These are phyloP conservation scores for Lycaena phlaeas DNA, from an alignment of 2,888 invertebrate genomes.

Conservation along the genomic window DNA sequence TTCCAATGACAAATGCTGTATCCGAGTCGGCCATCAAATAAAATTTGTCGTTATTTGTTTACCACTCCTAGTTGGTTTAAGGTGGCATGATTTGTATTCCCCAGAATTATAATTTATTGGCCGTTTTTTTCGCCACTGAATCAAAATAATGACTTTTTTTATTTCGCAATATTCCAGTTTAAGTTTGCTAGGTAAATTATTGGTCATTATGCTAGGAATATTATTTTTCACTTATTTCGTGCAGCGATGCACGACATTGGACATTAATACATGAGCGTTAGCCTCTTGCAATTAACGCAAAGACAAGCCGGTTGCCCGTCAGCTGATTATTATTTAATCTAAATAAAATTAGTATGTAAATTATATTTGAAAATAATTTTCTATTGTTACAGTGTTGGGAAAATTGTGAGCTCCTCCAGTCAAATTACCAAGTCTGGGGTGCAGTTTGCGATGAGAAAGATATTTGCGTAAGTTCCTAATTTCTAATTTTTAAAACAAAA, in stretches of 20 bases:
- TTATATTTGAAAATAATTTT: slow-evolving; percentile 12
- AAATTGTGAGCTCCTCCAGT: slow-evolving; percentile 81
- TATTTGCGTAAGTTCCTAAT: slow-evolving; percentile 77
- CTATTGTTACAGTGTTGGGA: slow-evolving; percentile 82
- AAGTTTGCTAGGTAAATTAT: too few species aligned
- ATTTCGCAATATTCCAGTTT: too few species aligned
- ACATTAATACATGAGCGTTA: too few species aligned
- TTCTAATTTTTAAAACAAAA: not conserved
- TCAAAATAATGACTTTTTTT: not conserved
- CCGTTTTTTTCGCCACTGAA: not conserved
- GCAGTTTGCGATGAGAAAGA: slow-evolving; percentile 80
- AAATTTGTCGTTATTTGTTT: slow-evolving; percentile 38
- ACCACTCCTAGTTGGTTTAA: slow-evolving; percentile 7
- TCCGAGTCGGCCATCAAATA: slow-evolving; percentile 35
- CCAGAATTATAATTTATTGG: slow-evolving; percentile 11
- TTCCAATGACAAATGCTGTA: slow-evolving; percentile 62
- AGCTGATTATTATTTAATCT: too few species aligned
- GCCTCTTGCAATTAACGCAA: too few species aligned
- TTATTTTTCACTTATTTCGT: too few species aligned
- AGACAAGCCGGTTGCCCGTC: too few species aligned
- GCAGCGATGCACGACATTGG: too few species aligned
- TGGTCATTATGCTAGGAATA: too few species aligned
- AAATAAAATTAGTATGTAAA: slow-evolving; percentile 1
- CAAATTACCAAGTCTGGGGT: slow-evolving; percentile 81
- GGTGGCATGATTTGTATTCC: slow-evolving; percentile 4